A percentile compares a stretch with the other conserved stretches of the same genome.
Conservation (phyloP, 2,113 vertebrate genomes). For the Callaeas wilsoni region DNA sequence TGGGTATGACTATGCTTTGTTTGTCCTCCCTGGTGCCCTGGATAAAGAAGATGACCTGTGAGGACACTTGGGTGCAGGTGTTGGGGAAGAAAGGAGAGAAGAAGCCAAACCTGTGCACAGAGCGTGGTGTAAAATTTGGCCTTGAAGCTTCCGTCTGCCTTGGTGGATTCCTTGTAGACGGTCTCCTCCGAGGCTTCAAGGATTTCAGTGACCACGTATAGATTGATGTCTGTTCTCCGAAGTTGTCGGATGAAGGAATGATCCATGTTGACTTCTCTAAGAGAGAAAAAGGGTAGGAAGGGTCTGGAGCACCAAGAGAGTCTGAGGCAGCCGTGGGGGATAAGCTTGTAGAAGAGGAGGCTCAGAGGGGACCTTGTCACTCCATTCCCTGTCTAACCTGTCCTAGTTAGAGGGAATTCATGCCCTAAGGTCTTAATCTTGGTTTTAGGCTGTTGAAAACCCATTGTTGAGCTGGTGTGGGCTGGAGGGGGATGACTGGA, state of each 20-base stretch:
- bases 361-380: rapidly evolving
- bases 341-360: not conserved
- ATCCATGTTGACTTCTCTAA: conserved; percentile 30
- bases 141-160: not conserved
- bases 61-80: not conserved
- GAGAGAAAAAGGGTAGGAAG: not conserved
- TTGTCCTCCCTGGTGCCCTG: conserved; percentile 37
- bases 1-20: conserved; percentile 56
- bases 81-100: not conserved
- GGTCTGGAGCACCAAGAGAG: not conserved
- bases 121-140: not conserved
- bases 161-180: not conserved
- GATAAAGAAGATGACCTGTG: no score
- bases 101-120: conserved; percentile 36
- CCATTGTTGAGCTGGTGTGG: rapidly evolving
- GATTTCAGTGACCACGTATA: conserved; percentile 58
- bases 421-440: not conserved
- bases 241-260: conserved; percentile 60
- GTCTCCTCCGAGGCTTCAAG: conserved; percentile 34
- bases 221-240: not conserved
- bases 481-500: not conserved
- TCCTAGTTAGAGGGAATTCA: rapidly evolving
- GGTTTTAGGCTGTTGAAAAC: not conserved
- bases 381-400: not conserved
- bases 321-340: not conserved